Evolutionary conservation across 1,140 invertebrate species (phyloP).

Genomic region (Apis florea): DNA sequence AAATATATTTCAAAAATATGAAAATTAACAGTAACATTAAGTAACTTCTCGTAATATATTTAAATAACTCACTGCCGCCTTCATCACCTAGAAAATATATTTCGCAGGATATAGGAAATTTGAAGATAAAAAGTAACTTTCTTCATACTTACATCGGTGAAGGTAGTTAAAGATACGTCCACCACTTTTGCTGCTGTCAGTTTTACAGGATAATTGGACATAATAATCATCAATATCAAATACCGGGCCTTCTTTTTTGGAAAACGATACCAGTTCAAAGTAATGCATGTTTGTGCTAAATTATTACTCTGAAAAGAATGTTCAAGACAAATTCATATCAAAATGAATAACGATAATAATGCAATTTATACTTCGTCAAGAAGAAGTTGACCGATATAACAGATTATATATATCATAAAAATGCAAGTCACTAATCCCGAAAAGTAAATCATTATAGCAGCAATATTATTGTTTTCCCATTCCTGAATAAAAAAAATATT

Average conservation of each 20-base stretch:
- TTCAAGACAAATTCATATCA: not conserved
- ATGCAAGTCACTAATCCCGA: conserved; percentile 51
- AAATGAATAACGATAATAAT: not conserved
- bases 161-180: conserved; percentile 48
- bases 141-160: conserved; percentile 45
- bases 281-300: conserved; percentile 40
- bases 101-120: not conserved
- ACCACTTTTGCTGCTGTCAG: conserved; percentile 66
- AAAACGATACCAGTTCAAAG: conserved; percentile 65
- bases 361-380: conserved; percentile 55
- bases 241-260: conserved; percentile 41
- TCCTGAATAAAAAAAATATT: conserved; percentile 45
- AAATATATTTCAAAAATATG: not conserved
- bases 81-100: conserved; percentile 34
- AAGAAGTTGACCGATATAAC: conserved; percentile 62
- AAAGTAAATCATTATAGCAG: conserved; percentile 4
- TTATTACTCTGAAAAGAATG: conserved; percentile 36
- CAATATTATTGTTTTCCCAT: conserved; percentile 43
- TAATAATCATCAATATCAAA: conserved; percentile 60
- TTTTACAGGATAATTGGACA: conserved; percentile 57
- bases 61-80: conserved; percentile 45
- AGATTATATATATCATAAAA: conserved; percentile 56
- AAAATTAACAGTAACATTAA: not conserved
- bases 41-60: conserved; percentile 37
- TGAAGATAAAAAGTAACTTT: too few relatives aligned